Conservation (phyloP, 2,888 invertebrate species). For the Cecidostiba fungosa region DNA sequence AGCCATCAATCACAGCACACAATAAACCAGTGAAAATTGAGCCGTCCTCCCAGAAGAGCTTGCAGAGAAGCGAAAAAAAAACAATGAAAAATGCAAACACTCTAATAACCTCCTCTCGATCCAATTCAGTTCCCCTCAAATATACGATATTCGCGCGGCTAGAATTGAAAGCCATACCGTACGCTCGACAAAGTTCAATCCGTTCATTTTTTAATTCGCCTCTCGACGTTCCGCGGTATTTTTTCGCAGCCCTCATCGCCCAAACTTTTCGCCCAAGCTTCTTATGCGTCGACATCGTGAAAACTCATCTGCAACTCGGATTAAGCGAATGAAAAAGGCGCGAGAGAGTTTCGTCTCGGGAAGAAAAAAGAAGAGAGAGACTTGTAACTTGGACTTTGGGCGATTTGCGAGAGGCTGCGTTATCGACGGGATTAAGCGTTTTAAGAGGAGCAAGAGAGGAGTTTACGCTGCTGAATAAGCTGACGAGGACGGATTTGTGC, state of each 20-base stretch:
- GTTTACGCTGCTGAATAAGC: slow-evolving; percentile 12
- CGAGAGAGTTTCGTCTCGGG: neutral
- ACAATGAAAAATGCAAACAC: slow-evolving; percentile 37
- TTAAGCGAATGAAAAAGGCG: slow-evolving; percentile 70
- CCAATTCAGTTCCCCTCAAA: neutral
- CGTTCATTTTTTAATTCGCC: slow-evolving; percentile 49
- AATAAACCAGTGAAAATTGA: neutral
- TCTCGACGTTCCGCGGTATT: neutral
- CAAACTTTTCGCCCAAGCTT: slow-evolving; percentile 72
- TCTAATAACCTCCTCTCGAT: slow-evolving; percentile 19
- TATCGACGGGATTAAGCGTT: slow-evolving; percentile 66
- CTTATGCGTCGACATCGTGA: slow-evolving; percentile 72
- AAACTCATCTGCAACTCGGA: slow-evolving; percentile 78
- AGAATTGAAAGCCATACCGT: neutral
- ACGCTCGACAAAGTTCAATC: slow-evolving; percentile 8
- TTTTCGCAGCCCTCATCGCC: slow-evolving; percentile 67
- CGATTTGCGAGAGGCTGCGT: slow-evolving; percentile 48
- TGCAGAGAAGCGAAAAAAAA: neutral
- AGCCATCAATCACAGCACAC: neutral
- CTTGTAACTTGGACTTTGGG: slow-evolving; percentile 45
- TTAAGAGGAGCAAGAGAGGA: neutral
- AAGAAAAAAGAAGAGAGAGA: neutral
- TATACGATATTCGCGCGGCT: neutral
- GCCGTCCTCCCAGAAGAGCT: too few species aligned
- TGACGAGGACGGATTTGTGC: neutral